Evolutionary conservation across 2,113 vertebrate genomes (phyloP), one percentile per base, ranked within the genome.

Genomic region (Smithornis capensis): DNA sequence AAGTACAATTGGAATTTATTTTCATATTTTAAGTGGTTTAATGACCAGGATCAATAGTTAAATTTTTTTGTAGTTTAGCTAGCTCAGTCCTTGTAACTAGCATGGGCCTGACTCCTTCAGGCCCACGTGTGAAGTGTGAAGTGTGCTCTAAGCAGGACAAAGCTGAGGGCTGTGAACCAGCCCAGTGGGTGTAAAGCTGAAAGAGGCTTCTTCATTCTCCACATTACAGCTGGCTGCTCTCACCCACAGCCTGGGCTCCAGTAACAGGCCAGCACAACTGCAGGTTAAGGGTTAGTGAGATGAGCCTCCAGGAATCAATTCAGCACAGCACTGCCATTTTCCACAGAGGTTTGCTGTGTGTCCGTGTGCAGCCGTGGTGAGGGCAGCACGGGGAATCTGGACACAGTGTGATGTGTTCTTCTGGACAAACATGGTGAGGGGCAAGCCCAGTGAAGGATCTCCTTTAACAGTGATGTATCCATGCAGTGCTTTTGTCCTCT

Each of bases 1-100:
- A 55, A 90, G 47, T 76, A 21, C 23, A 60, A 92, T 65, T 56
- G 92, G n/a, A 92, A 94, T 89, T 93, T 92, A 88, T 95, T 78
- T 88, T 94, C 75, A 27, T 79, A 87, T 52, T 91, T 93, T 86
- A 38, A 49, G 37, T 69, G 49, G 16, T 62, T 94, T 92, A 87
- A 74, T 81, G 49, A 35, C 71, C 68, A 52, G 7, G 50, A 89
- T 83, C 63, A 49, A 23, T 45, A 68, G 49, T 45, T 84, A 63
- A 35, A 19, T 63, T 45, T 77, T n/a, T 70, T 60, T 40, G 27
- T 31, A 14, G 37, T 50, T 70, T 52, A n/a, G 19, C 35, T 85
- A 16, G 29, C 31, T 52, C 50, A 15, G n/a, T 69, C 84, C 59
- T 91, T 78, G 4, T 10, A 49, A 35, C 33, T 23, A 42, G 21